Conservation (phyloP, 1,140 invertebrate genomes). For the Berghia stephanieae region DNA sequence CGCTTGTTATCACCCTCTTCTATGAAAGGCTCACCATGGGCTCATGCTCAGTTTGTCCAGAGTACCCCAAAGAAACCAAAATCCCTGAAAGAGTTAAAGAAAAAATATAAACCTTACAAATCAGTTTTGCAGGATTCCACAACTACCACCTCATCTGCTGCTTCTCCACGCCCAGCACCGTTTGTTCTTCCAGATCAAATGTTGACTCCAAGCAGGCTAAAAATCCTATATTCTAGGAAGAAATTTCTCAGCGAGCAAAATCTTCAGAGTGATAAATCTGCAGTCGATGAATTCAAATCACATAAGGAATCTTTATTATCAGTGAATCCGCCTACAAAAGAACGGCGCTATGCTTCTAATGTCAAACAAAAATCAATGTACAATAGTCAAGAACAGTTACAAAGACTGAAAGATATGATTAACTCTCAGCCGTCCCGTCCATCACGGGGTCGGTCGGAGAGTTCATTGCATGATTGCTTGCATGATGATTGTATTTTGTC, state of each 20-base stretch:
- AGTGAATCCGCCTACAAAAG: constrained; percentile 25
- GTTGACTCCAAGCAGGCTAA: constrained; percentile 37
- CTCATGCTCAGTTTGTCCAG: constrained; percentile 22
- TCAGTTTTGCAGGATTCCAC: constrained; percentile 30
- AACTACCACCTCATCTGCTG: constrained; percentile 4
- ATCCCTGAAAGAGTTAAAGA: constrained; percentile 36
- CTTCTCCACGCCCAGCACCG: constrained; percentile 32
- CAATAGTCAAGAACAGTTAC: constrained; percentile 40
- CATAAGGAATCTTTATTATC: constrained; percentile 27
- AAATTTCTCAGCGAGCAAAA: constrained; percentile 55
- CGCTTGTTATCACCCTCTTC: neutral
- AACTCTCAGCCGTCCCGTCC: constrained; percentile 23
- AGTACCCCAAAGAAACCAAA: constrained; percentile 16
- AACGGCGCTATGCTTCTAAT: constrained; percentile 34
- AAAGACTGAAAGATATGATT: constrained; percentile 36
- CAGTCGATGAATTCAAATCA: constrained; percentile 44
- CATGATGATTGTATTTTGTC: constrained; percentile 61
- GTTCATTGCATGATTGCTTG: constrained; percentile 40
- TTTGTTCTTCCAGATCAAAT: constrained; percentile 37
- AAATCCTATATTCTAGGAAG: constrained; percentile 48
- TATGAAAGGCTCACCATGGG: neutral
- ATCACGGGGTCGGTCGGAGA: constrained; percentile 31
- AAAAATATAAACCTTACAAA: constrained; percentile 29
- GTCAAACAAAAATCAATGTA: constrained; percentile 17
- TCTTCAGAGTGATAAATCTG: constrained; percentile 30